These are phyloP conservation scores for Scolanthus callimorphus DNA, from an alignment of 92 coral and sea anemone species.

Conservation along the genomic window DNA sequence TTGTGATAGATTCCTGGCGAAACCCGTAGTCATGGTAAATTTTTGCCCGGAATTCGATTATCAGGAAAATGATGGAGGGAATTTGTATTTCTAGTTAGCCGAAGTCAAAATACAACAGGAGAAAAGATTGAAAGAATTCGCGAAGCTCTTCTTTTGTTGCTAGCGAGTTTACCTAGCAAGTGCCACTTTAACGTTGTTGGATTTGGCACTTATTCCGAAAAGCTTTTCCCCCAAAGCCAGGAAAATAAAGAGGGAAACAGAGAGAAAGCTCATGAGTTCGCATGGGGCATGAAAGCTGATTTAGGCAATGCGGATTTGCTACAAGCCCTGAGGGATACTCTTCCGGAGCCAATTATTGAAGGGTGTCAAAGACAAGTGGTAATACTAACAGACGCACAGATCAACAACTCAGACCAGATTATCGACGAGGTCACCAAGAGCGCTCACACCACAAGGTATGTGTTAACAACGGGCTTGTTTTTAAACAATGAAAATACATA, in stretches of 20 bases:
- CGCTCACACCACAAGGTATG: constrained; percentile 63
- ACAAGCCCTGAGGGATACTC: constrained; percentile 58
- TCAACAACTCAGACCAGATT: constrained; percentile 71
- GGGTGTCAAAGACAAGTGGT: constrained; percentile 90
- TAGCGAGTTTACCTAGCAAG: constrained; percentile 75
- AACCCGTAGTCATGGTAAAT: constrained; percentile 71
- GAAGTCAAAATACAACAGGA: constrained; percentile 80
- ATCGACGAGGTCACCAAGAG: constrained; percentile 53
- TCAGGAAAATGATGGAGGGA: constrained; percentile 60
- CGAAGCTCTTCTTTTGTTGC: constrained; percentile 70
- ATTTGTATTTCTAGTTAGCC: constrained; percentile 82
- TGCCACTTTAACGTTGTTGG: constrained; percentile 86
- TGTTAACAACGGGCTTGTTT: too few species aligned
- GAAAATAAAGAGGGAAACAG: constrained; percentile 55
- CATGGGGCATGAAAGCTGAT: constrained; percentile 54
- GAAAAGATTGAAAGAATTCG: constrained; percentile 51
- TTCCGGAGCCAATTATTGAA: constrained; percentile 56
- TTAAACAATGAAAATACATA: too few species aligned
- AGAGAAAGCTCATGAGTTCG: constrained; percentile 59
- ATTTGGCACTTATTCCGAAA: constrained; percentile 70
- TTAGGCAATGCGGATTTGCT: constrained; percentile 82
- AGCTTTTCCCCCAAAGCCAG: constrained; percentile 59
- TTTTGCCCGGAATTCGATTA: constrained; percentile 70
- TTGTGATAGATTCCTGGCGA: constrained; percentile 55
- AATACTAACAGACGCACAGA: constrained; percentile 77